Evolutionary conservation across 2,797 vertebrate genomes (phyloP).

Genomic region (Sebastolobus alascanus): DNA sequence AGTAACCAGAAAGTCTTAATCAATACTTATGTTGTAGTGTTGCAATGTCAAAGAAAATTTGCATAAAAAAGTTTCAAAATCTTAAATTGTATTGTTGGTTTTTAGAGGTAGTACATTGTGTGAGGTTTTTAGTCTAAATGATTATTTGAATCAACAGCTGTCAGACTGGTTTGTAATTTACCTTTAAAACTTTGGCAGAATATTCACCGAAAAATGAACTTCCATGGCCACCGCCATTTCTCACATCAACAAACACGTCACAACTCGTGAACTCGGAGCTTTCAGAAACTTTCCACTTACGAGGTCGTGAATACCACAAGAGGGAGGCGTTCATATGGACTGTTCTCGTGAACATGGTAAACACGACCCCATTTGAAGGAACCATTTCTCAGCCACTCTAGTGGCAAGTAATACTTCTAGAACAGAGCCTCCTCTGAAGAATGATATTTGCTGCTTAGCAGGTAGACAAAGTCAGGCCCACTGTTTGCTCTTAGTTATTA

Average conservation of each 20-base stretch:
- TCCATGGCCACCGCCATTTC: no score
- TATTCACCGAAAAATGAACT: neutral
- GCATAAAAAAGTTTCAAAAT: no score
- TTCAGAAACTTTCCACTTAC: no score
- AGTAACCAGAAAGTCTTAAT: neutral
- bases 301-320: no score
- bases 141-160: neutral
- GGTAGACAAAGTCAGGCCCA: neutral
- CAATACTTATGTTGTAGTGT: neutral
- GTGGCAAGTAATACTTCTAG: neutral
- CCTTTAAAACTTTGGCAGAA: neutral
- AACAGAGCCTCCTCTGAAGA: no score
- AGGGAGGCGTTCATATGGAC: no score
- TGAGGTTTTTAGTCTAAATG: neutral
- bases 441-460: neutral
- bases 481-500: neutral
- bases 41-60: neutral
- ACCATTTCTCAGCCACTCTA: neutral
- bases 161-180: conserved; percentile 11
- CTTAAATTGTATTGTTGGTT: neutral
- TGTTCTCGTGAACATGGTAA: no score
- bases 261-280: no score
- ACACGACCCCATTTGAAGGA: no score
- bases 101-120: neutral
- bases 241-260: no score